Conservation (phyloP, 2,113 vertebrate species). For the Caranx ignobilis region DNA sequence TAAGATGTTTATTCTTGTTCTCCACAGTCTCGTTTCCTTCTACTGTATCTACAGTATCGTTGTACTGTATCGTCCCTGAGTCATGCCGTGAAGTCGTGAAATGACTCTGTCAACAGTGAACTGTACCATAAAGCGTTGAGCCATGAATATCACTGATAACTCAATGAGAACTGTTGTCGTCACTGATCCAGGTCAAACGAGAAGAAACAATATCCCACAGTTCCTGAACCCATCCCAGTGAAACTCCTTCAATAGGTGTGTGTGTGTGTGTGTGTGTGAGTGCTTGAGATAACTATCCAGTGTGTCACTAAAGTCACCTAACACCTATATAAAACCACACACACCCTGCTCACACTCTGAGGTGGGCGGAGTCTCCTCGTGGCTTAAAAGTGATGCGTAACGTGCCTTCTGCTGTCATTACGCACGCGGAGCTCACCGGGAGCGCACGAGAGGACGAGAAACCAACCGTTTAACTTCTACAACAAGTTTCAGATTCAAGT, state of each 20-base stretch:
- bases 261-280: slow-evolving; percentile 15
- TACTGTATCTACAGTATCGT: neutral
- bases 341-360: slow-evolving; percentile 22
- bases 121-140: neutral
- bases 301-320: slow-evolving; percentile 49
- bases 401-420: slow-evolving; percentile 23
- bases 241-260: slow-evolving; percentile 23
- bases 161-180: neutral
- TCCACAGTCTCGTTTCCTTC: neutral
- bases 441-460: neutral
- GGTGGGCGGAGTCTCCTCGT: slow-evolving; percentile 61
- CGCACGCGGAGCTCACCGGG: slow-evolving; percentile 38
- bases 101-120: too few relatives aligned
- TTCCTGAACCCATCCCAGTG: slow-evolving; percentile 38
- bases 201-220: slow-evolving; percentile 10
- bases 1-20: neutral
- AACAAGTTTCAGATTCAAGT: too few relatives aligned
- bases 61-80: too few relatives aligned
- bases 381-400: slow-evolving; percentile 41
- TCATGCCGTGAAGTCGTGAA: too few relatives aligned
- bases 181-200: neutral
- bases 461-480: too few relatives aligned
- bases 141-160: neutral
- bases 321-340: slow-evolving; percentile 41
- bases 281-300: slow-evolving; percentile 42